Conservation (phyloP, 2,888 invertebrate species). For the Tetragonula carbonaria region DNA sequence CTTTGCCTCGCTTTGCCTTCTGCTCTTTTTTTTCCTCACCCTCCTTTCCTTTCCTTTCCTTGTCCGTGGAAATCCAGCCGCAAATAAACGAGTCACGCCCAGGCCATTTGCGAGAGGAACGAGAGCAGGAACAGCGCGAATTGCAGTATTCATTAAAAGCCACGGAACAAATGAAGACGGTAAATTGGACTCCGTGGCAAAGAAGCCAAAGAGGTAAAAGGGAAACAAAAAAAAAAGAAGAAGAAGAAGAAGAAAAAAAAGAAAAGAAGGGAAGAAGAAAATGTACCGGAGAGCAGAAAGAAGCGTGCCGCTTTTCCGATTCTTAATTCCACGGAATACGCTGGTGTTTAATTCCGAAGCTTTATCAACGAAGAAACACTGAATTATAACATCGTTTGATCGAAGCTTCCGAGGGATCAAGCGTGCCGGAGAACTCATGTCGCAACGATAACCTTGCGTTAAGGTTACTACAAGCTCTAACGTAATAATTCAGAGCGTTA, state of each 20-base stretch:
- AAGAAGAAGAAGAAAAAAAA: not conserved
- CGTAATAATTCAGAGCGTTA: constrained; percentile 60
- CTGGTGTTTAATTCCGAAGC: constrained; percentile 18
- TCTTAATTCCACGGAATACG: constrained; percentile 38
- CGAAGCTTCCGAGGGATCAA: constrained; percentile 15
- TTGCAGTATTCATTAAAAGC: constrained; percentile 58
- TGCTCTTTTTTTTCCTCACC: not conserved
- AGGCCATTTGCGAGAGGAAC: constrained; percentile 62
- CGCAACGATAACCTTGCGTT: not conserved
- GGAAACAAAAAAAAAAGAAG: not conserved
- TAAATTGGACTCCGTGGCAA: constrained; percentile 42
- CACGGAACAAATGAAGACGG: constrained; percentile 53
- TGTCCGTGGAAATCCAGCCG: constrained; percentile 54
- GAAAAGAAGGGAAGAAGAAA: not conserved
- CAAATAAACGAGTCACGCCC: constrained; percentile 72
- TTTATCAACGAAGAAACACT: not conserved
- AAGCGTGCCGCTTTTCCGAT: constrained; percentile 12
- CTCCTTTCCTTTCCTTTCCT: constrained; percentile 36
- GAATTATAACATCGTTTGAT: constrained; percentile 8
- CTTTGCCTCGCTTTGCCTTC: too few species aligned
- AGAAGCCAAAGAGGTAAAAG: constrained; percentile 7
- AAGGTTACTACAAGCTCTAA: constrained; percentile 24
- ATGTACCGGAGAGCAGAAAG: not conserved
- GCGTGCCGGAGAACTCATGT: not conserved
- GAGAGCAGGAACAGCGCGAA: constrained; percentile 47